Base-by-base conservation (phyloP, 2,797 vertebrate genomes). In the Etheostoma nigrum region DNA sequence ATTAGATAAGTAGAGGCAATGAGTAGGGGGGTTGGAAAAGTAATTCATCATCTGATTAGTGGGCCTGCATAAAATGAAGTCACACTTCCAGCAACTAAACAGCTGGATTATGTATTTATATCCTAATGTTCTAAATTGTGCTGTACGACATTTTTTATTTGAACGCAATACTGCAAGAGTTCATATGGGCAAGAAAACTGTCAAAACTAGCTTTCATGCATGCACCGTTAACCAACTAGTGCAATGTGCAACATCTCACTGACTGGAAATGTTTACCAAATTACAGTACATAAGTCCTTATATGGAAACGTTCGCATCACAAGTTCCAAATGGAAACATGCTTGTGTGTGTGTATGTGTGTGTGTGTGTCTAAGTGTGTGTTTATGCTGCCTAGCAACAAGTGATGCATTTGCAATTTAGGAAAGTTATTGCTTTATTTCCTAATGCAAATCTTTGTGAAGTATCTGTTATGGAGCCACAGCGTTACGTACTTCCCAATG, bases 181-280 rank as follows among this genome's bases (percentile, higher is more conserved):
- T 54, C 25, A 61, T 16, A n/a, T 19, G 60, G 42, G 55, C 44
- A 30, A 72, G 30, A 54, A 68, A 70, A 71, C 52, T 64, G 74
- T 81, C 72, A 74, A 47, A 79, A 67, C 16, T 4, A 21, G 64
- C 63, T 79, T 81, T 78, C 42, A 49, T 75, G 68, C 61, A 58
- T 76, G 51, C 60, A 60, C 73, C 63, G 48, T 65, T 57, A 68
- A 62, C 33, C 66, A 74, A 53, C 61, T 23, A 67, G 61, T 72
- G 61, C 69, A 71, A 86, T 52, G 47, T 79, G 84, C 81, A 79
- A 71, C 90, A 86, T 89, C 76, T 88, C 60, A 83, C 76, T 73
- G 73, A 78, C 82, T 93, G 91, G 92, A 93, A 94, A 93, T 91
- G 89, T 92, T 94, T 92, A 92, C 89, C 79, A 82, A 91, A 92